Evolutionary conservation across 1,140 invertebrate species (phyloP).

Genomic region (Diorhabda elongata): DNA sequence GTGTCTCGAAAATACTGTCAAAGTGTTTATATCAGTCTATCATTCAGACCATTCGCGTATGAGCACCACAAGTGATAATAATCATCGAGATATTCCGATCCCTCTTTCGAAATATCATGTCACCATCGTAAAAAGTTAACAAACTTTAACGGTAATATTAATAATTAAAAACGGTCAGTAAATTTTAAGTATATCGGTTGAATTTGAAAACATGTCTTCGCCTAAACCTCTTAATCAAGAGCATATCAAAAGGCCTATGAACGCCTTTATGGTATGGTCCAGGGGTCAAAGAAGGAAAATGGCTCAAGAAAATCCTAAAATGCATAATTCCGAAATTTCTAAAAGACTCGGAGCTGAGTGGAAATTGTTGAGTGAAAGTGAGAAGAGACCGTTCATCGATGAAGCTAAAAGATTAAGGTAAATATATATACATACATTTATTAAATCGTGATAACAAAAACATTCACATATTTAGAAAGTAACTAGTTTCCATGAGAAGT

Average conservation of each 20-base stretch:
- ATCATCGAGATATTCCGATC: neutral
- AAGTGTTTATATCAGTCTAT: constrained; percentile 25
- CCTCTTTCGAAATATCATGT: too few relatives aligned
- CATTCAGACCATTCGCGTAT: neutral
- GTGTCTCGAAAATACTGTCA: constrained; percentile 25
- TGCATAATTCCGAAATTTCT: constrained; percentile 95
- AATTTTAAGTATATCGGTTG: too few relatives aligned
- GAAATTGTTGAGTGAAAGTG: constrained; percentile 82
- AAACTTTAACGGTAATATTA: neutral
- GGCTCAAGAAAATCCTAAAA: constrained; percentile 97
- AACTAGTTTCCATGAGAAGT: too few relatives aligned
- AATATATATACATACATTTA: constrained; percentile 40
- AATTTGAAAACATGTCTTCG: constrained; percentile 37
- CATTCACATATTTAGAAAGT: too few relatives aligned
- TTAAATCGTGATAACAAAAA: too few relatives aligned
- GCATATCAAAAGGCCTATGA: constrained; percentile 88
- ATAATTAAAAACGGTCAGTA: too few relatives aligned
- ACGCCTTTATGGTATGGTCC: constrained; percentile 93
- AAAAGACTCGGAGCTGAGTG: constrained; percentile 86
- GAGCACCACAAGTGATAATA: neutral
- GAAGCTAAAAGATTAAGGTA: constrained; percentile 90
- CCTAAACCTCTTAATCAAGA: constrained; percentile 51
- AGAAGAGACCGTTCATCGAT: constrained; percentile 94
- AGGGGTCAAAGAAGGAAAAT: constrained; percentile 87
- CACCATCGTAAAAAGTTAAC: neutral